Evolutionary conservation across 2,888 invertebrate species (phyloP).

Genomic region (Ochlodes sylvanus): DNA sequence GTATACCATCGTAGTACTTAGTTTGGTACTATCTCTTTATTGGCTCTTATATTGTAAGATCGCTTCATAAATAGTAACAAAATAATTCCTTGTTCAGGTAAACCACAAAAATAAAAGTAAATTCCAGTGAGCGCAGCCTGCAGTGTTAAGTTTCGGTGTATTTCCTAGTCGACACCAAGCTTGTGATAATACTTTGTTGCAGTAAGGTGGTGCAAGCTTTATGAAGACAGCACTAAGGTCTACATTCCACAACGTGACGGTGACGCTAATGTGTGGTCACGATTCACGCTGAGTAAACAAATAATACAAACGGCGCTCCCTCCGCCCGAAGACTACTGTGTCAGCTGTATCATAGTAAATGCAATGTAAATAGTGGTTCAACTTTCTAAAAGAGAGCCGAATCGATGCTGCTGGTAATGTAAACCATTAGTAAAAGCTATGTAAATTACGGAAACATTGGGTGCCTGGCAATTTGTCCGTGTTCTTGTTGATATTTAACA

Average conservation of each 20-base stretch:
- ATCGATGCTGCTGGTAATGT: slow-evolving; percentile 15
- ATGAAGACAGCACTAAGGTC: slow-evolving; percentile 13
- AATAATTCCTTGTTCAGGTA: slow-evolving; percentile 1
- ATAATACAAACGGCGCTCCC: slow-evolving; percentile 35
- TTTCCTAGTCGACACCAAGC: slow-evolving; percentile 17
- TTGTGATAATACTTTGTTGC: slow-evolving; percentile 1
- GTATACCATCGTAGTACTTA: no score
- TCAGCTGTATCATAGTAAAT: slow-evolving; percentile 37
- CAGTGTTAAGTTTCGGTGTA: slow-evolving; percentile 26
- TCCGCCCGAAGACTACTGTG: slow-evolving; percentile 40
- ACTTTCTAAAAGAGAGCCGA: slow-evolving; percentile 33
- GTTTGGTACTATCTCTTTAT: no score
- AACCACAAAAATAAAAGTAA: slow-evolving; percentile 10
- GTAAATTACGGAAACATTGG: slow-evolving; percentile 1
- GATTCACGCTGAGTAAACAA: slow-evolving; percentile 34
- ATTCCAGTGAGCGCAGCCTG: slow-evolving; percentile 30
- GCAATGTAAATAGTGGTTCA: slow-evolving; percentile 28
- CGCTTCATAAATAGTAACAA: no score
- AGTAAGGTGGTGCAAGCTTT: slow-evolving; percentile 10
- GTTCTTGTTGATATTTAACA: neutral
- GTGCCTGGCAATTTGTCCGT: slow-evolving; percentile 1
- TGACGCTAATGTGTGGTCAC: slow-evolving; percentile 33
- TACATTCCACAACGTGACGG: slow-evolving; percentile 9
- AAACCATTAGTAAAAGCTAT: slow-evolving; percentile 20
- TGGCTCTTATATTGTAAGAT: no score